Conservation (phyloP, 2,888 invertebrate species). For the Himalopsyche japonica region DNA sequence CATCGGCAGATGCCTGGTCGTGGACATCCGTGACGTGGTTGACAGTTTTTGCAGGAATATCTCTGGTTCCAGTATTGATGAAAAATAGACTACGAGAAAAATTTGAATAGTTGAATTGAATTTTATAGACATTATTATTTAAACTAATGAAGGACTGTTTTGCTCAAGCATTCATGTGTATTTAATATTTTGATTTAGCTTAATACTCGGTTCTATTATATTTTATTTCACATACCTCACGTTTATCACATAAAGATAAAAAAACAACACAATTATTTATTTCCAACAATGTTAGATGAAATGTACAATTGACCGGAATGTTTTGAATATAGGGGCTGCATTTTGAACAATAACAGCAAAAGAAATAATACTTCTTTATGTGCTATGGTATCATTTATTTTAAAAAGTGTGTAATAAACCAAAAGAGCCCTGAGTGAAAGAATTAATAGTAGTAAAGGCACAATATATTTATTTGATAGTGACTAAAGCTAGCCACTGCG, state of each 20-base stretch:
- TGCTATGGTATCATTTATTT: too few relatives aligned
- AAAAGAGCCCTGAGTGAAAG: too few relatives aligned
- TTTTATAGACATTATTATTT: neutral
- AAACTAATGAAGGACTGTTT: neutral
- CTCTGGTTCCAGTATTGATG: conserved; percentile 85
- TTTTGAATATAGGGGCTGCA: too few relatives aligned
- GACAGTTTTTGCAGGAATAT: conserved; percentile 76
- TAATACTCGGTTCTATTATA: neutral
- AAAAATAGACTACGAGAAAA: conserved; percentile 79
- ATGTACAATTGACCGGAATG: neutral
- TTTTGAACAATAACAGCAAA: too few relatives aligned
- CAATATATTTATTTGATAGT: too few relatives aligned
- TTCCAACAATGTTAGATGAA: neutral
- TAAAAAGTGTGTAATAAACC: too few relatives aligned
- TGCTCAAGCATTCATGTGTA: neutral
- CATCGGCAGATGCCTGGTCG: conserved; percentile 85
- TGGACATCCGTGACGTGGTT: conserved; percentile 83
- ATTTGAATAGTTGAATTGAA: conserved; percentile 61
- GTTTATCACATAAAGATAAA: neutral
- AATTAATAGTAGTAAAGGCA: too few relatives aligned
- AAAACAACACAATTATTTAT: neutral
- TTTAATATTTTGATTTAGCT: neutral
- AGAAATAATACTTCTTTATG: too few relatives aligned
- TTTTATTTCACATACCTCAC: neutral
- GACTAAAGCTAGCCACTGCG: too few relatives aligned